These are phyloP conservation scores for Stenoptilia bipunctidactyla DNA, from an alignment of 2,888 invertebrate genomes.

Conservation along the genomic window DNA sequence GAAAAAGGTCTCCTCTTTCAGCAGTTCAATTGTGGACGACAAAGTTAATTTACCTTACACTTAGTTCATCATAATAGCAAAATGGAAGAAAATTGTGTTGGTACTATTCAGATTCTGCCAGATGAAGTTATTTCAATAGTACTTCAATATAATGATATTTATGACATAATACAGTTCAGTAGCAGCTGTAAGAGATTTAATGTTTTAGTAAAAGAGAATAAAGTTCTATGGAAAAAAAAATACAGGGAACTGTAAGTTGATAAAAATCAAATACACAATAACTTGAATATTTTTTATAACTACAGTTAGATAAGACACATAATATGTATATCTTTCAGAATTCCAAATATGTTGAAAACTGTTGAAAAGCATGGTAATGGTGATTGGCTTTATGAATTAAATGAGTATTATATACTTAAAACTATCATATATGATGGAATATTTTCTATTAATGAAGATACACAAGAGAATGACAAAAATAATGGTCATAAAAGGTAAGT, in stretches of 20 bases:
- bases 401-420: conserved; percentile 21
- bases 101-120: too few species aligned
- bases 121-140: too few species aligned
- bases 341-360: conserved; percentile 20
- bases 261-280: neutral
- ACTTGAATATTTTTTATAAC: neutral
- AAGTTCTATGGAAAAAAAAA: conserved; percentile 35
- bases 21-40: too few species aligned
- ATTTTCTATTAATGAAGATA: too few species aligned
- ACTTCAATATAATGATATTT: too few species aligned
- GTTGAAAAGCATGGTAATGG: conserved; percentile 22
- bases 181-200: conserved; percentile 63
- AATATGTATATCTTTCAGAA: conserved; percentile 15
- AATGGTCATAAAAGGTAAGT: too few species aligned
- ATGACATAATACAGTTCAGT: conserved; percentile 63
- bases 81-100: too few species aligned
- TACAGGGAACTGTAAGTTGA: conserved; percentile 31
- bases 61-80: too few species aligned
- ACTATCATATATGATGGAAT: too few species aligned
- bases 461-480: too few species aligned
- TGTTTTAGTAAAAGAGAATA: conserved; percentile 43
- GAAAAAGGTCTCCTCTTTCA: too few species aligned
- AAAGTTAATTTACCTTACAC: too few species aligned
- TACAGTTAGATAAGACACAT: neutral
- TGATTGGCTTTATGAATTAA: conserved; percentile 27